Evolutionary conservation across 2,888 invertebrate species (phyloP).

Genomic region (Pammene aurita): DNA sequence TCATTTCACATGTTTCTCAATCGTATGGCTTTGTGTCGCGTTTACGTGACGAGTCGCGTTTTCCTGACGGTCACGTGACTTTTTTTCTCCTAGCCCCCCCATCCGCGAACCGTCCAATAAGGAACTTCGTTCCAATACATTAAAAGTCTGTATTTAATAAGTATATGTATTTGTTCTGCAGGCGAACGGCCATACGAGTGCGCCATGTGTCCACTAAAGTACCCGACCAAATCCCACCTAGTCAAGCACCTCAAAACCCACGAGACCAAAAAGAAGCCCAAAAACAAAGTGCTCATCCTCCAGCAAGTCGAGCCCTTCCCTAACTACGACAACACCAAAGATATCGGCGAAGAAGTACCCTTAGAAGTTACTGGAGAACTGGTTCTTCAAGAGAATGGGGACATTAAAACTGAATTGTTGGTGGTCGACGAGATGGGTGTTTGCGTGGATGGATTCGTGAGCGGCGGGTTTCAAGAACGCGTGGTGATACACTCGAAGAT

Average conservation of each 20-base stretch:
- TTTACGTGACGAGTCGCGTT: no score
- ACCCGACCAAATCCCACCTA: slow-evolving; percentile 65
- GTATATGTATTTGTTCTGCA: slow-evolving; percentile 47
- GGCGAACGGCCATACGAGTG: slow-evolving; percentile 76
- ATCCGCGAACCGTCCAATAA: no score
- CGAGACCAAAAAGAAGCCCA: slow-evolving; percentile 51
- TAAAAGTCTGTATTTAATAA: no score
- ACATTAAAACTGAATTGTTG: slow-evolving; percentile 58
- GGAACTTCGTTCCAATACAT: no score
- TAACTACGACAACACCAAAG: slow-evolving; percentile 39
- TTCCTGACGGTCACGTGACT: no score
- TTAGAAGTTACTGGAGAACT: slow-evolving; percentile 61
- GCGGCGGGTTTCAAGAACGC: slow-evolving; percentile 29
- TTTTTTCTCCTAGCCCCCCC: no score
- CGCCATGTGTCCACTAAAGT: slow-evolving; percentile 60
- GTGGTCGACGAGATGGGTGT: slow-evolving; percentile 57
- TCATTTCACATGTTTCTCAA: no score
- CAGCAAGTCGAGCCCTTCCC: slow-evolving; percentile 41
- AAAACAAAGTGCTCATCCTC: slow-evolving; percentile 49
- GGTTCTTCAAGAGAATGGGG: slow-evolving; percentile 59
- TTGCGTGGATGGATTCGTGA: slow-evolving; percentile 49
- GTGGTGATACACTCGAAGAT: background rate
- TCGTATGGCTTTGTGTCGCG: no score
- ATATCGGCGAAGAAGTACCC: slow-evolving; percentile 54
- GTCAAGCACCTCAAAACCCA: slow-evolving; percentile 66